Base-by-base conservation (phyloP, 2,797 vertebrate species). In the Schizopygopsis pylzovi region DNA sequence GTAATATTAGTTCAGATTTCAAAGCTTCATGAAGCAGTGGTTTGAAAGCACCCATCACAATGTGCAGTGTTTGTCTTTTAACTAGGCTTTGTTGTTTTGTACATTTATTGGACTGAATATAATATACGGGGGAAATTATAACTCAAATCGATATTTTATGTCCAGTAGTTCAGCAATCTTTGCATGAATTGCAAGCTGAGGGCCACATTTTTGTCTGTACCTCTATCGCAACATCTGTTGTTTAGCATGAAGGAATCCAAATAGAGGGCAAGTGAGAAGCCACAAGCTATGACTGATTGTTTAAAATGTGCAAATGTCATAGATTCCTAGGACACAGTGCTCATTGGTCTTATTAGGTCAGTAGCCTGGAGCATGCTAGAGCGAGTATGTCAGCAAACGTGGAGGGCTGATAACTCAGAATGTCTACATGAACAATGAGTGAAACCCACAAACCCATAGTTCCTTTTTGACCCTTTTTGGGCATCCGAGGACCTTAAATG, bases 381-480 rank as follows among this genome's bases (percentile, higher is more conserved):
- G 47, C 33, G 37, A 71, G 43, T 28, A 37, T 37, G 49, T 41
- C 13, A 45, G 39, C 68, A 33, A 22, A 45, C 59, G 49, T 25
- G 39, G 49, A 79, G 68, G 39, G 83, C 63, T 25, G 39, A 78
- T 82, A 86, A 49, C 72, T 75, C 43, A 20, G 78, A 63, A 33
- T 16, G 63, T 28, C 28, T 65, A 33, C 28, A 65, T 47, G 43
- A 39, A 75, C n/a, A 70, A 18, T 8, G 7, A 54, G 54, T 63
- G 39, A 47, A 61, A n/a, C n/a, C 13, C n/a, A 63, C 13, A 28
- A 39, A 47, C 22, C 39, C 8, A 43, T 43, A 2, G 41, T 43
- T 43, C 41, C 41, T 43, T 43, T 43, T 1, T 43, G 41, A 43
- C 41, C 41, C 41, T 43, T 43, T 43, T 43, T 9, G 41, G 41